Evolutionary conservation across 2,888 invertebrate genomes (phyloP).

Genomic region (Hemistola chrysoprasaria): DNA sequence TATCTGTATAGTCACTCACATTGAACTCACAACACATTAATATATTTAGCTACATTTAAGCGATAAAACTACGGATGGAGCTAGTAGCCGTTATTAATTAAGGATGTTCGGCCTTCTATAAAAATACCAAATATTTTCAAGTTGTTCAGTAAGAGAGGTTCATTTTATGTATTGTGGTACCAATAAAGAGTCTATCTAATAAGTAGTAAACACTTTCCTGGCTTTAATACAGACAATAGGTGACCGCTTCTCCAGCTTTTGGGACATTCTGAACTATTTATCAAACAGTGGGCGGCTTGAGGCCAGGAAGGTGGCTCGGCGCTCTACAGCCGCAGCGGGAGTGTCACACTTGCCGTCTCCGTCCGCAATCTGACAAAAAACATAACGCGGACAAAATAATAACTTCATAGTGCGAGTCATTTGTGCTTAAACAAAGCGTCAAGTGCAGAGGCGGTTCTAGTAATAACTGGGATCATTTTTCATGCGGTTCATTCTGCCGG

Average conservation of each 20-base stretch:
- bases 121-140: too few relatives aligned
- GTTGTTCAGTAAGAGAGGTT: too few relatives aligned
- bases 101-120: too few relatives aligned
- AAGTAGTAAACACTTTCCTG: too few relatives aligned
- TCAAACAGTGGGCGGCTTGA: slow-evolving; percentile 47
- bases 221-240: too few relatives aligned
- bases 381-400: slow-evolving; percentile 65
- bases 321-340: slow-evolving; percentile 30
- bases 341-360: slow-evolving; percentile 23
- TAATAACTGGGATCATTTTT: slow-evolving; percentile 81
- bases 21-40: slow-evolving; percentile 26
- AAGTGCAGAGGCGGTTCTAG: slow-evolving; percentile 76
- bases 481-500: slow-evolving; percentile 79
- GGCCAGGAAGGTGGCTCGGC: slow-evolving; percentile 24
- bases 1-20: slow-evolving; percentile 20
- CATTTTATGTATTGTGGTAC: too few relatives aligned
- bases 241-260: too few relatives aligned
- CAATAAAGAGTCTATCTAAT: too few relatives aligned
- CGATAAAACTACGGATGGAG: too few relatives aligned
- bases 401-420: slow-evolving; percentile 76
- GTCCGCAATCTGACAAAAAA: slow-evolving; percentile 56
- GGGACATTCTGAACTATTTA: slow-evolving; percentile 54
- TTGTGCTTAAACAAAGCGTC: slow-evolving; percentile 81
- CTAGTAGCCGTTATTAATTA: too few relatives aligned
- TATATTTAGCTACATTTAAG: too few relatives aligned